These are phyloP conservation scores for Parus major DNA, from an alignment of 2,113 vertebrate species.

Conservation along the genomic window DNA sequence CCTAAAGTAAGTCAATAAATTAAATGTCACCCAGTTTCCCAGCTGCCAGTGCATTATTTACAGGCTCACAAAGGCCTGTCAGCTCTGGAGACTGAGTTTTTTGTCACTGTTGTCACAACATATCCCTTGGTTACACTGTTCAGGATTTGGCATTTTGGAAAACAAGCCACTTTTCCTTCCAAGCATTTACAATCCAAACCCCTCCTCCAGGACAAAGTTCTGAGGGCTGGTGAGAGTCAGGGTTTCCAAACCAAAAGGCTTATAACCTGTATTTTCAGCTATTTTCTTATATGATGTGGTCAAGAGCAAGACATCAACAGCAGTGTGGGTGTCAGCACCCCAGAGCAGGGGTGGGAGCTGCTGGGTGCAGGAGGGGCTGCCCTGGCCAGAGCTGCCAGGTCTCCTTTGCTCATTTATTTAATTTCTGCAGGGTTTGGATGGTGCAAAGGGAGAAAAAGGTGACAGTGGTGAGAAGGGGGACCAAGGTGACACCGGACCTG, in stretches of 20 bases:
- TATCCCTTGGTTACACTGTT: neutral
- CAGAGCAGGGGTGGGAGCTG: neutral
- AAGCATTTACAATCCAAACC: neutral
- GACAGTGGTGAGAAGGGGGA: constrained; percentile 67
- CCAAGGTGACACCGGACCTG: constrained; percentile 42
- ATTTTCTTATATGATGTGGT: neutral
- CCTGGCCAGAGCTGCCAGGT: neutral
- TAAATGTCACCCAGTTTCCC: neutral
- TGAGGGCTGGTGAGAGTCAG: neutral
- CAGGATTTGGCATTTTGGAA: neutral
- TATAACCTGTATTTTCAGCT: neutral
- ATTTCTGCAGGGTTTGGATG: constrained; percentile 69
- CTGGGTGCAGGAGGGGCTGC: fast-evolving
- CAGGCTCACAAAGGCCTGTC: constrained; percentile 34
- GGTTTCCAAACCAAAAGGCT: neutral
- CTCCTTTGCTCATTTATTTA: neutral
- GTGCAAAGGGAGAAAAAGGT: constrained; percentile 78
- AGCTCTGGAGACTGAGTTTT: neutral
- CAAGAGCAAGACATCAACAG: neutral
- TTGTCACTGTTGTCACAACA: neutral
- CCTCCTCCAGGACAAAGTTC: neutral
- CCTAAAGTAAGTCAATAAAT: constrained; percentile 83
- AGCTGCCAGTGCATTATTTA: constrained; percentile 17
- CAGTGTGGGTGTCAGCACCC: neutral
- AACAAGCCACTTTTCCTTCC: neutral